Percentiles rank a stretch among this genome's conserved stretches.
These are phyloP conservation scores for Nomada fabriciana DNA, from an alignment of 2,888 invertebrate species.

Conservation along the genomic window DNA sequence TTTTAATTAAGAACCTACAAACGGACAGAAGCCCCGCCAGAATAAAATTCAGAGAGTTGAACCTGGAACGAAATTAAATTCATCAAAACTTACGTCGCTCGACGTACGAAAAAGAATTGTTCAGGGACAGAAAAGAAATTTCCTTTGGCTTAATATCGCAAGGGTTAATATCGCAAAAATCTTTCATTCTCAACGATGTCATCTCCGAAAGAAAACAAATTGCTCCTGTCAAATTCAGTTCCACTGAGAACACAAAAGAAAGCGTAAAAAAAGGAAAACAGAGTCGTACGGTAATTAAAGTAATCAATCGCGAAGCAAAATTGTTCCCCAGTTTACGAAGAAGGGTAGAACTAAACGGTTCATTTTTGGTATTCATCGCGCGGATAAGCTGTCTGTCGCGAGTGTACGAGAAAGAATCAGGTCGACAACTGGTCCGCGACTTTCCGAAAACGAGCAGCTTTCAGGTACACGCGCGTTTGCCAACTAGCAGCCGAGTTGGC, in stretches of 20 bases:
- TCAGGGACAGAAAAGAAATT: neutral
- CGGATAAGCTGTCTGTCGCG: too few species aligned
- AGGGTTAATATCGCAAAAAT: neutral
- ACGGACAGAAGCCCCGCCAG: too few species aligned
- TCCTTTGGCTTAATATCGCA: neutral
- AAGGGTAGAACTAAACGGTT: too few species aligned
- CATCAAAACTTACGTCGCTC: too few species aligned
- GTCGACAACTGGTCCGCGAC: neutral
- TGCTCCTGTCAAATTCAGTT: too few species aligned
- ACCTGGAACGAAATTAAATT: too few species aligned
- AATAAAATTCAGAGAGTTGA: too few species aligned
- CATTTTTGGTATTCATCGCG: neutral
- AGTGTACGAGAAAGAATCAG: neutral
- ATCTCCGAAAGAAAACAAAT: neutral
- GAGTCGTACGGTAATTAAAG: neutral
- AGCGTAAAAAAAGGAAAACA: too few species aligned
- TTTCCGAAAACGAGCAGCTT: constrained; percentile 40
- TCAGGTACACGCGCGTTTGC: constrained; percentile 24
- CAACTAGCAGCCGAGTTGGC: constrained; percentile 23
- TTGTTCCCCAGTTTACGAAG: neutral
- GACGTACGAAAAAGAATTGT: too few species aligned
- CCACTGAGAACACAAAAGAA: too few species aligned
- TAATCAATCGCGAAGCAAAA: neutral
- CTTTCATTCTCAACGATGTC: neutral
- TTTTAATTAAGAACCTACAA: too few species aligned